A percentile compares a stretch with the other conserved stretches of the same genome.
Evolutionary conservation across 1,140 invertebrate species (phyloP).

Genomic region (Pectinophora gossypiella): DNA sequence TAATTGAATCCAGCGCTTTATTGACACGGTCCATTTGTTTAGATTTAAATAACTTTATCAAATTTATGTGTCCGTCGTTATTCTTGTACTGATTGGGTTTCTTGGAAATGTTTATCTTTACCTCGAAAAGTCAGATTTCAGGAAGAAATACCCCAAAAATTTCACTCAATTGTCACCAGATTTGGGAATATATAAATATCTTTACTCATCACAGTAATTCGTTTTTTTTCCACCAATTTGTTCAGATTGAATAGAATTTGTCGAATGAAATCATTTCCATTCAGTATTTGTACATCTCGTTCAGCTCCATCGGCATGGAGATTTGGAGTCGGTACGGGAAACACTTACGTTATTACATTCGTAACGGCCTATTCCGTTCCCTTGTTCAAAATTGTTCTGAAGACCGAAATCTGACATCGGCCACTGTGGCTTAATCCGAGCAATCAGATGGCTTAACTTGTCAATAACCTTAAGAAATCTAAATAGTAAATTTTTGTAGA

Average conservation of each 20-base stretch:
- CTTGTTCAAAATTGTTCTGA: background rate
- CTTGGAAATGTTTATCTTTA: too few species aligned
- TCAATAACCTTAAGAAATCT: too few species aligned
- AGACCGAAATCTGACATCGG: too few species aligned
- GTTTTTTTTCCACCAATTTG: background rate
- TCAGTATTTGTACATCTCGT: background rate
- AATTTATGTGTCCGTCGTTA: background rate
- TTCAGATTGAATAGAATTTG: background rate
- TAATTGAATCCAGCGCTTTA: slow-evolving; percentile 23
- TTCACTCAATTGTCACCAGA: too few species aligned
- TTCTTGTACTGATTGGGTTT: too few species aligned
- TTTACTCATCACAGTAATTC: too few species aligned
- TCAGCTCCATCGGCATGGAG: background rate
- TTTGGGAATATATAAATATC: too few species aligned
- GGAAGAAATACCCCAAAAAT: too few species aligned
- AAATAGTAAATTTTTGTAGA: too few species aligned
- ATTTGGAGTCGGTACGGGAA: background rate
- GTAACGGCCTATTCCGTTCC: background rate
- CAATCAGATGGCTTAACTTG: too few species aligned
- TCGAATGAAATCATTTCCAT: background rate
- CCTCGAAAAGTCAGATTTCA: too few species aligned
- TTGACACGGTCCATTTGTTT: background rate
- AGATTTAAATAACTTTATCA: background rate
- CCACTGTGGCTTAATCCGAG: too few species aligned
- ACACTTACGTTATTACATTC: background rate